phyloP scores from a whole-genome alignment of 2,113 vertebrate genomes.

The Trinectes maculatus region DNA sequence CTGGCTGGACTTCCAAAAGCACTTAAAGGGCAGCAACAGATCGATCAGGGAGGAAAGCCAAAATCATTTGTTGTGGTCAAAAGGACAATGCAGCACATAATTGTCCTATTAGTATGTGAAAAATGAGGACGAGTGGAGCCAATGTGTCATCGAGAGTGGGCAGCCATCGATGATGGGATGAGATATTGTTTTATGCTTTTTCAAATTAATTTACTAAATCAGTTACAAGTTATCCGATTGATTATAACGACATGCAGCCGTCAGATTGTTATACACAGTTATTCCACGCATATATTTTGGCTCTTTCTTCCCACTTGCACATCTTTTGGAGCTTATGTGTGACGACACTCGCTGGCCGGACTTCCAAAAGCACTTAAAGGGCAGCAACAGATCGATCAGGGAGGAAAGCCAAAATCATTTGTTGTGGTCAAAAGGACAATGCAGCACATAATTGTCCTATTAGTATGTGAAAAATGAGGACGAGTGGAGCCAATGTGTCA shows the following conservation, averaged over 20 bases:
- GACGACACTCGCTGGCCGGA: slow-evolving; percentile 25
- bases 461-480: slow-evolving; percentile 14
- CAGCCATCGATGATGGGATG: not conserved
- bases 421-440: slow-evolving; percentile 21
- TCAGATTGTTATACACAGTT: not conserved
- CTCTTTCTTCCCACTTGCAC: slow-evolving; percentile 1
- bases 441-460: slow-evolving; percentile 6
- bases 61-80: slow-evolving; percentile 25
- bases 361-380: slow-evolving; percentile 30
- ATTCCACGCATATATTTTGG: slow-evolving; percentile 1
- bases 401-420: slow-evolving; percentile 20
- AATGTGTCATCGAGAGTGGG: not conserved
- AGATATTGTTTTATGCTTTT: not conserved
- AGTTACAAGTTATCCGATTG: no score
- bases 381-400: slow-evolving; percentile 39
- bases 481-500: not conserved
- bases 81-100: slow-evolving; percentile 13
- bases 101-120: slow-evolving; percentile 5
- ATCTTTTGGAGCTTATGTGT: not conserved
- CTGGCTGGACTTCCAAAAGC: slow-evolving; percentile 22
- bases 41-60: slow-evolving; percentile 23
- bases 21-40: slow-evolving; percentile 40
- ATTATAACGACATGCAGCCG: no score
- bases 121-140: slow-evolving; percentile 8
- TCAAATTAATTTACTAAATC: no score